Evolutionary conservation across 2,113 vertebrate genomes (phyloP), one percentile per base, ranked within the genome.

Genomic region (Acrocephalus kingi): DNA sequence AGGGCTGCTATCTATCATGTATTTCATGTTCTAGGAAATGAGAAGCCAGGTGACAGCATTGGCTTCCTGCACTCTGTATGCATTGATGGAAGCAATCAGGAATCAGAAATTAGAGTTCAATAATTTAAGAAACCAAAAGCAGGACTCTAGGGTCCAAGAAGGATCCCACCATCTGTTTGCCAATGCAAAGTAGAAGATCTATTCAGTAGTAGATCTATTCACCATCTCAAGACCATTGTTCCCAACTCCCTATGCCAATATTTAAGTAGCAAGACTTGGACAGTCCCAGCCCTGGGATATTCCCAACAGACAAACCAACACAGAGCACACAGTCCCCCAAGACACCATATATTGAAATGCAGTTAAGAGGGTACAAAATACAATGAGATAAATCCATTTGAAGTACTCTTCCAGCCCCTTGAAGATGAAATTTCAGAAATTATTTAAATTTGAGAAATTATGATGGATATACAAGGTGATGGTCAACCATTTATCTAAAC

Each of bases 41-140:
- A 45, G 21, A 75, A 64, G 1, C 14, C 0, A 1, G 7, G 7
- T 82, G 15, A 7, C 19, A 62, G 18, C 1, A 3, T 54, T 30
- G 64, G 3, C 19, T 79, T 82, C 13, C 62, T 33, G 13, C 13
- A 41, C 27, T 76, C 13, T 45, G 20, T 19, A n/a, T 23, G 15
- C 33, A 45, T 20, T 13, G 12, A 41, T 11, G 6, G 27, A 45
- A 89, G 4, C 15, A 61, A 37, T 14, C 19, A 72, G 10, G 13
- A 71, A 51, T 74, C 6, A 74, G 9, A 87, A 14, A 39, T 35
- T 13, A 55, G 21, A 55, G 7, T n/a, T 72, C 15, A 56, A 31
- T 61, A 69, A 62, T 68, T 76, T 56, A 81, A 61, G 67, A 69
- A 67, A 11, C 2, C 49, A 54, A 67, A 79, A 72, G 5, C 4